Conservation (phyloP, 2,888 invertebrate genomes). For the Sminthurinus aureus region DNA sequence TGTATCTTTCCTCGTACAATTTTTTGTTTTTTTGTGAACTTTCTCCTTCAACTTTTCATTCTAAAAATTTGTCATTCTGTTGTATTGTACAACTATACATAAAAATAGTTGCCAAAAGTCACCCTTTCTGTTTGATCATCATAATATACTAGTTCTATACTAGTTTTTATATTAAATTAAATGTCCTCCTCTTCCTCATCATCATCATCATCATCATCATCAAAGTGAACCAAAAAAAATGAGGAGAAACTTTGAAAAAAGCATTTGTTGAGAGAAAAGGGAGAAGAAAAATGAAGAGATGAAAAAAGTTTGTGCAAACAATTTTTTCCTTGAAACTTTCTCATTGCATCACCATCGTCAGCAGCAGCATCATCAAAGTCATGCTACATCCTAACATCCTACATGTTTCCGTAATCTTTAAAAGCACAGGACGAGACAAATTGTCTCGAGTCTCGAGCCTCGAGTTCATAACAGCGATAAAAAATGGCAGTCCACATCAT, state of each 20-base stretch:
- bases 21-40: not conserved
- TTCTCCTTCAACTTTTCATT: conserved; percentile 3
- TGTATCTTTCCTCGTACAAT: not conserved
- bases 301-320: not conserved
- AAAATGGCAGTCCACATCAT: too few species aligned
- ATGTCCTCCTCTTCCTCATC: conserved; percentile 13
- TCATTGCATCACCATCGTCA: too few species aligned
- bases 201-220: conserved; percentile 16
- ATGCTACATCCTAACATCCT: too few species aligned
- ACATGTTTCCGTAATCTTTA: too few species aligned
- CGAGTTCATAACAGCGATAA: too few species aligned
- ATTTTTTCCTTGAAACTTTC: not conserved
- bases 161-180: conserved; percentile 17
- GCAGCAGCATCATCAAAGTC: too few species aligned
- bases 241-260: not conserved
- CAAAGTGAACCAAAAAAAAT: conserved; percentile 18
- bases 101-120: too few species aligned
- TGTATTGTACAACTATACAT: too few species aligned
- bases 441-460: too few species aligned
- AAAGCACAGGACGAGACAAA: too few species aligned
- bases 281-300: not conserved
- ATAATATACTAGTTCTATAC: not conserved
- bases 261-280: not conserved
- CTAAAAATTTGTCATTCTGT: too few species aligned
- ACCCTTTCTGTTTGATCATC: too few species aligned